Base-by-base conservation (phyloP, 64 coral and sea anemone species). In the Hydrozoanthus tunicans region DNA sequence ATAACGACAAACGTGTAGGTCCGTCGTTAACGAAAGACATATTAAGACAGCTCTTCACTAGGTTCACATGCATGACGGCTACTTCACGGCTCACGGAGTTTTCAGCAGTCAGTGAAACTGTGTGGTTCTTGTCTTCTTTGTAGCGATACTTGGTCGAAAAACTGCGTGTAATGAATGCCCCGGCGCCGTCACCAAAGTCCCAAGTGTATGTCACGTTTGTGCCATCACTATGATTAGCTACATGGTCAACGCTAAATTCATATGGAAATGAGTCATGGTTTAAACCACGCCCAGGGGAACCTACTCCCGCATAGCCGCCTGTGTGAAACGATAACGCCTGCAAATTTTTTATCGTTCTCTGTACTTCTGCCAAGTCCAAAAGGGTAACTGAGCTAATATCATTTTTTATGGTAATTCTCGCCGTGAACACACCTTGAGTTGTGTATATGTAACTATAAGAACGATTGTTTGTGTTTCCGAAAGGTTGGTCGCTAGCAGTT, bases 281-380 rank as follows among this genome's bases (percentile, higher is more conserved):
- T 23, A 59, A 70, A 9, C 94, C 94, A 6, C 58, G 64, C 3
- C 90, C 90, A 12, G 77, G 83, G 8, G 90, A 59, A n/a, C 90
- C 94, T 53, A 65, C 73, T 9, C 83, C 94, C 10, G 67, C 69
- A 51, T 77, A 77, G 10, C 93, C 93, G 14, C 24, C 84, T 27
- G 91, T 92, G 55, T 95, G 77, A 13, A 64, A 62, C 26, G 59
- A 67, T 6, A 89, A 58, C 68, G 77, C 23, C 12, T 54, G 57
- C 5, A 95, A 82, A 12, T 84, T 56, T 81, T 95, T 95, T 78
- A 95, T 90, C 5, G 62, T 64, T 92, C 79, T 73, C 73, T 95
- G 94, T 0, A 95, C 94, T 11, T 95, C 94, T 56, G 89, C 82
- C 11, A 62, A 79, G 0, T 24, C 59, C 5, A 56, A 59, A 14